Conservation (phyloP, 1,140 invertebrate species). For the Trinorchestia longiramus region DNA sequence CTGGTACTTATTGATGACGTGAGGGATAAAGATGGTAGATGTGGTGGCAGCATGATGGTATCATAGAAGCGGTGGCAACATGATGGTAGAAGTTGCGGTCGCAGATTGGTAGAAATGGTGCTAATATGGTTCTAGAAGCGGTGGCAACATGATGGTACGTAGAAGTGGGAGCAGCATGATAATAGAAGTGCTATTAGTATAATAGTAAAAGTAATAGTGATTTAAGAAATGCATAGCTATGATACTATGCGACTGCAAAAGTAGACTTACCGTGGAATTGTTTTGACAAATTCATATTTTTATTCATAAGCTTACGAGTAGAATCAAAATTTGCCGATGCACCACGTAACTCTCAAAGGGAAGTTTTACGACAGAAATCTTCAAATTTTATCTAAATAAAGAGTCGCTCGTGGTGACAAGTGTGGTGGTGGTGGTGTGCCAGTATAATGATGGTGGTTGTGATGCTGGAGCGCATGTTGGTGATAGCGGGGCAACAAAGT, state of each 20-base stretch:
- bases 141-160: not conserved
- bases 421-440: not conserved
- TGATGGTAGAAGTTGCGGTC: not conserved
- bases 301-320: too few relatives aligned
- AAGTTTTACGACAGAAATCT: too few relatives aligned
- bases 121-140: not conserved
- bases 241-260: too few relatives aligned
- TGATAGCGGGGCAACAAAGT: slow-evolving; percentile 23
- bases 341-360: too few relatives aligned
- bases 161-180: too few relatives aligned
- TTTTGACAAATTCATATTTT: too few relatives aligned
- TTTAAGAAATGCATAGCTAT: too few relatives aligned
- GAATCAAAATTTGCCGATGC: too few relatives aligned
- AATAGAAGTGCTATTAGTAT: too few relatives aligned
- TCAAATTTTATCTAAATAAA: not conserved
- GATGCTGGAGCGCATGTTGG: not conserved
- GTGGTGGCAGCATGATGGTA: not conserved
- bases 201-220: too few relatives aligned
- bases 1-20: not conserved
- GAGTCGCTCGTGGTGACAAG: not conserved
- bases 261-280: too few relatives aligned
- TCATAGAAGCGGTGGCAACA: not conserved
- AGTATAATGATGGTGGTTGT: not conserved
- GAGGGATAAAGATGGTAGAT: not conserved
- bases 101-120: not conserved